Percentiles rank a stretch among this genome's conserved stretches.
These are phyloP conservation scores for Volucella inflata DNA, from an alignment of 2,888 invertebrate species.

Conservation along the genomic window DNA sequence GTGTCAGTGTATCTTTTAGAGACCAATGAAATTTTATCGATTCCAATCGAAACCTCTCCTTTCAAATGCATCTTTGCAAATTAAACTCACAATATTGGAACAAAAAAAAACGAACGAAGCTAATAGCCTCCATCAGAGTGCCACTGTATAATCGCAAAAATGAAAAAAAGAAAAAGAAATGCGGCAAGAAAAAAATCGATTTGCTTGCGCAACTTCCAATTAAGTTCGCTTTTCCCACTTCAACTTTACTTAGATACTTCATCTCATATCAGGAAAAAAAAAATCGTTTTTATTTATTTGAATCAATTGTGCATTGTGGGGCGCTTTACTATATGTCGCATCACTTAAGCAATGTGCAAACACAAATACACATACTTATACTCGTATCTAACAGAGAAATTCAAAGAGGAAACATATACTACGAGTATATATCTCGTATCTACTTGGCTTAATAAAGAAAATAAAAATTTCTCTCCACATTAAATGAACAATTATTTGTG, in stretches of 20 bases:
- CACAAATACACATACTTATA: not conserved
- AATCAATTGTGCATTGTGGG: conserved; percentile 53
- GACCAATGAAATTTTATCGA: conserved; percentile 63
- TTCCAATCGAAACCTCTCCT: conserved; percentile 68
- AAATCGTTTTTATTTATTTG: conserved; percentile 10
- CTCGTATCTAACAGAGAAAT: conserved; percentile 33
- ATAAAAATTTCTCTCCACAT: conserved; percentile 60
- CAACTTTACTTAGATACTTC: conserved; percentile 55
- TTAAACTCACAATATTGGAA: conserved; percentile 60
- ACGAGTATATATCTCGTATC: too few species aligned
- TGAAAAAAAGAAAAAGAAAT: conserved; percentile 32
- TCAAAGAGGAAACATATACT: conserved; percentile 14
- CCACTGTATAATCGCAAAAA: conserved; percentile 43
- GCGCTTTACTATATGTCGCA: conserved; percentile 59
- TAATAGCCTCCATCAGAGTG: conserved; percentile 22
- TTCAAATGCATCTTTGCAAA: conserved; percentile 62
- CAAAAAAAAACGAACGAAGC: conserved; percentile 24
- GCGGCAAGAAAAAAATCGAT: conserved; percentile 58
- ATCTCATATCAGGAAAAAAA: conserved; percentile 34
- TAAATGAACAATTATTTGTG: conserved; percentile 41
- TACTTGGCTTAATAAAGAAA: conserved; percentile 1
- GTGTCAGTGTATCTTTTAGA: conserved; percentile 31
- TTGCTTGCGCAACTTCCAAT: conserved; percentile 75
- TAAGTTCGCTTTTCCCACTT: conserved; percentile 70
- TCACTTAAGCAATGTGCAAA: conserved; percentile 56